Percentiles rank a stretch among this genome's conserved stretches.
Conservation (phyloP, 2,113 vertebrate genomes). For the Cebidichthys violaceus region DNA sequence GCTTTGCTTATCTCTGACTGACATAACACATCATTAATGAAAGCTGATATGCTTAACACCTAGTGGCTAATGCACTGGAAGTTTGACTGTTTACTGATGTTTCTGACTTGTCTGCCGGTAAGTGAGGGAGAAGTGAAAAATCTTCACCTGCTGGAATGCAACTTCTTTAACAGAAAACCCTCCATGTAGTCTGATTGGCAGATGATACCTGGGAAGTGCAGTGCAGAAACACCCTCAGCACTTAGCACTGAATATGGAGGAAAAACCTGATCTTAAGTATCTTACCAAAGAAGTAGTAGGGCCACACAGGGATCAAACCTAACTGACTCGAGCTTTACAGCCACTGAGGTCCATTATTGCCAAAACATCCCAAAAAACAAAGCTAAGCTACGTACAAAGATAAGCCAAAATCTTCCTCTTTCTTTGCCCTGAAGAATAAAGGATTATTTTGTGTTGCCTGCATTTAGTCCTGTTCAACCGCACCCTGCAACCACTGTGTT, state of each 20-base stretch:
- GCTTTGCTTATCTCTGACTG: background rate
- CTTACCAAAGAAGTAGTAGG: slow-evolving; percentile 3
- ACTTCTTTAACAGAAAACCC: slow-evolving; percentile 36
- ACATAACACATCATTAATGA: background rate
- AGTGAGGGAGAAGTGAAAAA: background rate
- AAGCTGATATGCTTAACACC: background rate
- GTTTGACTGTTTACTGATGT: background rate
- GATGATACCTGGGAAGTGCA: slow-evolving; percentile 16
- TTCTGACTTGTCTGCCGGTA: background rate
- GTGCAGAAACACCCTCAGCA: slow-evolving; percentile 9
- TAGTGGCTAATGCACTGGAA: background rate
- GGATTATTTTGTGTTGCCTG: background rate
- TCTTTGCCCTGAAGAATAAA: slow-evolving; percentile 12
- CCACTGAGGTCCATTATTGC: slow-evolving; percentile 52
- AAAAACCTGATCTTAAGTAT: slow-evolving; percentile 28
- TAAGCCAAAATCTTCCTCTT: background rate
- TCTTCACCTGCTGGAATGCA: slow-evolving; percentile 5
- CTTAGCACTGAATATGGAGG: background rate
- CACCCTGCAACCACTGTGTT: background rate
- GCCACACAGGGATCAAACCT: slow-evolving; percentile 37
- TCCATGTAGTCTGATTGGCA: slow-evolving; percentile 6
- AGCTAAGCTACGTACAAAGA: slow-evolving; percentile 12
- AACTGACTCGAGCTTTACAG: slow-evolving; percentile 6
- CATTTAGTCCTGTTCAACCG: background rate
- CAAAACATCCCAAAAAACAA: slow-evolving; percentile 21